Evolutionary conservation across 2,888 invertebrate species (phyloP).

Genomic region (Xestia sexstrigata): DNA sequence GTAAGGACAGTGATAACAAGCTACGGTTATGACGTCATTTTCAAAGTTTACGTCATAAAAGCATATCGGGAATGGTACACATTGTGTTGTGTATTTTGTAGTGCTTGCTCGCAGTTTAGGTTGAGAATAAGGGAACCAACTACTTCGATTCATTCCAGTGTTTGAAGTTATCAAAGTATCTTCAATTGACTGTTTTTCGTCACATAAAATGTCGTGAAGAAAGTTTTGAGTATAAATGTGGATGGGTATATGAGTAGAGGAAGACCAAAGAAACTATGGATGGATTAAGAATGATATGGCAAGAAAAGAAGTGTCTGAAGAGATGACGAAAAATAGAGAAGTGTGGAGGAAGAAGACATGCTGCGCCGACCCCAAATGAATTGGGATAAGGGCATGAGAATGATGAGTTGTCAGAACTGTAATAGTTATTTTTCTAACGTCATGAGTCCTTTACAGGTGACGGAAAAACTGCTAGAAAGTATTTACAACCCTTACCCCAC

Average conservation of each 20-base stretch:
- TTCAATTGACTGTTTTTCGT: neutral
- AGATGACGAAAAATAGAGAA: too few species aligned
- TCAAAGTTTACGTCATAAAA: constrained; percentile 49
- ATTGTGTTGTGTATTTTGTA: constrained; percentile 30
- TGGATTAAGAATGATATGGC: too few species aligned
- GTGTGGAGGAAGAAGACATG: too few species aligned
- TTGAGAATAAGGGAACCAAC: neutral
- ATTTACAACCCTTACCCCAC: neutral
- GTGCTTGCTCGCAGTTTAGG: neutral
- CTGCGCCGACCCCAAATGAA: too few species aligned
- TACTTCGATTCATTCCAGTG: neutral
- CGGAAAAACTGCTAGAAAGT: neutral
- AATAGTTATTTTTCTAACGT: neutral
- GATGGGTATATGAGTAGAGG: too few species aligned
- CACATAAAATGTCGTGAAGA: too few species aligned
- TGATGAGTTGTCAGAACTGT: neutral
- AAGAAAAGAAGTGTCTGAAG: too few species aligned
- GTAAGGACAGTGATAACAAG: constrained; percentile 59
- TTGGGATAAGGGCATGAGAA: too few species aligned
- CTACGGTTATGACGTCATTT: constrained; percentile 51
- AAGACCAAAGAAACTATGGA: too few species aligned
- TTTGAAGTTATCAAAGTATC: neutral
- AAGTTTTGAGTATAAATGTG: too few species aligned
- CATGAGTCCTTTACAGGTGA: neutral
- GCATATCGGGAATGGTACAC: constrained; percentile 9